phyloP scores from a whole-genome alignment of 2,113 vertebrate genomes.

The Phaethornis superciliosus region DNA sequence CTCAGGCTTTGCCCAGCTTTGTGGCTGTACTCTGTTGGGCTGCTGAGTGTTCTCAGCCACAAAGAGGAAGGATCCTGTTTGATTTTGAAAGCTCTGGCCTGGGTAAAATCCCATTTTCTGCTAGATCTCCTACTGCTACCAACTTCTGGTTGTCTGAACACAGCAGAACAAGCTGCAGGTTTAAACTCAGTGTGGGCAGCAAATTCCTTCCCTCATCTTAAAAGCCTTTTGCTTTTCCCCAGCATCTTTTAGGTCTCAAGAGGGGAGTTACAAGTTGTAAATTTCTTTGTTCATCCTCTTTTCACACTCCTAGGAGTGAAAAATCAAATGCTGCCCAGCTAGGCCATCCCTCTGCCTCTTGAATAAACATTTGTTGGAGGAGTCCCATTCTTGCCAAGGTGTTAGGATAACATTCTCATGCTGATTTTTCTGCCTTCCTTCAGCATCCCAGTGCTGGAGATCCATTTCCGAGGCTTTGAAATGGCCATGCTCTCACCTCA shows the following conservation, averaged over 20 bases:
- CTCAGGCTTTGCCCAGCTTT: neutral
- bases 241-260: constrained; percentile 10
- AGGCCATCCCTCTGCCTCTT: constrained; percentile 38
- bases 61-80: neutral
- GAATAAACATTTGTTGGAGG: constrained; percentile 61
- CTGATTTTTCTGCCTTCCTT: constrained; percentile 53
- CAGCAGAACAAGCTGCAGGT: neutral
- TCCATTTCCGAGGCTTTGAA: constrained; percentile 71
- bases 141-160: neutral
- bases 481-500: constrained; percentile 61
- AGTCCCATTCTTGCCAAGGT: constrained; percentile 60
- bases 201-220: neutral
- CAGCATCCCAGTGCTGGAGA: constrained; percentile 30
- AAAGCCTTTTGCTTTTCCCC: constrained; percentile 25
- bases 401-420: constrained; percentile 75
- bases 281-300: neutral
- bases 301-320: constrained; percentile 54
- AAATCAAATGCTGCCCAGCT: constrained; percentile 41
- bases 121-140: neutral
- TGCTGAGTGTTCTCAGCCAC: neutral
- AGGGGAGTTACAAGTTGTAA: constrained; percentile 16
- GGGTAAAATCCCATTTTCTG: neutral
- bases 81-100: neutral
- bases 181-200: neutral
- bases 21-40: neutral